Evolutionary conservation across 2,797 vertebrate genomes (phyloP).

Genomic region (Chelidonichthys spinosus): DNA sequence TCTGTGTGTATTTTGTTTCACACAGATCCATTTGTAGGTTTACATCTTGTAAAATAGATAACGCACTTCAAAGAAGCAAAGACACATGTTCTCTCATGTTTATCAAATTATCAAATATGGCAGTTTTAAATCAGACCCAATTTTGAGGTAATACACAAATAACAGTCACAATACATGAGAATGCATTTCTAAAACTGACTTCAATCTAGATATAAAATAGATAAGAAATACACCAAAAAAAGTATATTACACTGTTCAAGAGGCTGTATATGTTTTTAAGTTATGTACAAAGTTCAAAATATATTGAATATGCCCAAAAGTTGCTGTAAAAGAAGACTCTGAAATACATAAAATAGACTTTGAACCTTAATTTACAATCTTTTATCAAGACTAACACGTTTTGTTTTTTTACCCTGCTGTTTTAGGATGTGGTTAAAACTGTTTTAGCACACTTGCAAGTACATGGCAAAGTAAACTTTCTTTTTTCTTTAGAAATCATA

Average conservation of each 20-base stretch:
- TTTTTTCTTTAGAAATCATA: slow-evolving; percentile 53
- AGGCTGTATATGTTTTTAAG: slow-evolving; percentile 67
- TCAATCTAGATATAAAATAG: slow-evolving; percentile 78
- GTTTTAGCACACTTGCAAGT: slow-evolving; percentile 37
- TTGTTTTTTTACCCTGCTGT: slow-evolving; percentile 35
- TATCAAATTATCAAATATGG: slow-evolving; percentile 34
- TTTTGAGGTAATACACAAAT: slow-evolving; percentile 46
- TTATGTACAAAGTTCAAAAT: slow-evolving; percentile 86
- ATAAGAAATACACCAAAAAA: slow-evolving; percentile 82
- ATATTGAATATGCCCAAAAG: slow-evolving; percentile 74
- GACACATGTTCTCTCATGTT: slow-evolving; percentile 32
- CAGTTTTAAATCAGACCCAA: slow-evolving; percentile 30
- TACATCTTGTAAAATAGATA: neutral
- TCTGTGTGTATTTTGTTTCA: slow-evolving; percentile 39
- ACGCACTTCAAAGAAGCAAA: slow-evolving; percentile 10
- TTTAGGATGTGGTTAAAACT: slow-evolving; percentile 31
- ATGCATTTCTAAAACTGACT: slow-evolving; percentile 81
- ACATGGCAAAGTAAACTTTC: slow-evolving; percentile 33
- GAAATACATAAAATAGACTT: slow-evolving; percentile 79
- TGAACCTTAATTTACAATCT: slow-evolving; percentile 73
- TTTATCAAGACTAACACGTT: slow-evolving; percentile 54
- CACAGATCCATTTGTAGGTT: neutral
- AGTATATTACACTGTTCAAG: slow-evolving; percentile 82
- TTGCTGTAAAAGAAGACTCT: slow-evolving; percentile 59
- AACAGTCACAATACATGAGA: slow-evolving; percentile 66